Evolutionary conservation across 2,888 invertebrate genomes (phyloP), one percentile per base, ranked within the genome.

Genomic region (Acleris emargana): DNA sequence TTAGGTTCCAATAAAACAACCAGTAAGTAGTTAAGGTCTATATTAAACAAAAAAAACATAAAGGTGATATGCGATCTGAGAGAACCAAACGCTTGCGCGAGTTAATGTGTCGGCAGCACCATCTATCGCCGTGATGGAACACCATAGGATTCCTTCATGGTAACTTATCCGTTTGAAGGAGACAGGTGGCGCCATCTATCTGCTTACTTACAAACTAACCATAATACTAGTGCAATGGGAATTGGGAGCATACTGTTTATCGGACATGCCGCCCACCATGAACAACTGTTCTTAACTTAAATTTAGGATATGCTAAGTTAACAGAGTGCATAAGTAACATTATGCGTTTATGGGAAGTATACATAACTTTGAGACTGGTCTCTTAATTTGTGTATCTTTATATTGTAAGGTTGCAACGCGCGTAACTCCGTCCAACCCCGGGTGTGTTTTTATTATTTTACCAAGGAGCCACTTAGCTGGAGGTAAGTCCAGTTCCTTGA

Each of bases 371-470:
- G 47, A 47, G 4, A 47, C 49, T 7, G 20, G 49, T 3, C 49
- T 17, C 7, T 49, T 49, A 11, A 49, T 20, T 1, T 11, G 20
- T 1, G 20, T 2, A 9, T 16, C n/a, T 16, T 55, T 55, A 16
- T 2, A 43, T 9, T 42, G 20, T 16, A 69, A 22, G 47, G 67
- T 68, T 9, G 72, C 73, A 5, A 72, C 72, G 17, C 73, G 63
- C 20, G 72, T 73, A n/a, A 74, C 22, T 9, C 67, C 63, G 58
- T 75, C 72, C 20, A 17, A 20, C 45, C 72, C 72, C 0, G 71
- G 67, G 54, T 74, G 72, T 51, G 71, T 71, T 5, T 69, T 49
- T 17, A 63, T 45, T 22, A 74, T 62, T 58, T 43, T 63, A 50
- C 71, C 74, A 51, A 67, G 66, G 11, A 70, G 42, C 73, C 73